Evolutionary conservation across 2,113 vertebrate genomes (phyloP), one percentile per base, ranked within the genome.

Genomic region (Hyaena hyaena): DNA sequence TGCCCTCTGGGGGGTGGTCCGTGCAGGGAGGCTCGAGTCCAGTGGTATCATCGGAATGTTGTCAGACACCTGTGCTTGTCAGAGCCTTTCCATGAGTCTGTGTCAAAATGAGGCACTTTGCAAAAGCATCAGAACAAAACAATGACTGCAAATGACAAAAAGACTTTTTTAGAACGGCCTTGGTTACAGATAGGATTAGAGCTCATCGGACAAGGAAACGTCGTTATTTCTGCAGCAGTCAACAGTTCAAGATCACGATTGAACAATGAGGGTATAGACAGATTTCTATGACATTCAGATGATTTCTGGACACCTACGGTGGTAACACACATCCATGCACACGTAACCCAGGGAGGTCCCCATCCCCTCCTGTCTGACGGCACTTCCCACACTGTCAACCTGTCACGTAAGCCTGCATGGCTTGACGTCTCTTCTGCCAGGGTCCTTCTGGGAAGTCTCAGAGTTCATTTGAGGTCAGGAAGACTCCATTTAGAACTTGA

Each of bases 101-200:
- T 45, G 39, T 28, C 23, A 45, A 76, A 26, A 28, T 7, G 12
- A 16, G 24, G 43, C 24, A 8, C 39, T 45, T 45, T 26, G 73
- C 6, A 23, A 28, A 28, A 43, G 12, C 24, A 8, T 45, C 73
- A 15, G 73, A 76, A 35, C 73, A 76, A 28, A 76, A 39, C 73
- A 16, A 26, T 31, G 9, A 10, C 74, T 45, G 26, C 26, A 76
- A 48, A 31, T 2, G 26, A 7, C 43, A 16, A 28, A 66, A 65
- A 66, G 2, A 31, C 65, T 66, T 6, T 26, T 65, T 10, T 33
- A 31, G 28, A 66, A 5, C 1, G 26, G 74, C 43, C 2, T 15
- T 0, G 12, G 26, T 31, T 26, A 28, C 2, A 31, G 14, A 31
- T 7, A 1, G 3, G 11, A 31, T 1, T 3, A 31, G 14, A 4